phyloP scores from a whole-genome alignment of 2,113 vertebrate species.

The Rattus rattus region DNA sequence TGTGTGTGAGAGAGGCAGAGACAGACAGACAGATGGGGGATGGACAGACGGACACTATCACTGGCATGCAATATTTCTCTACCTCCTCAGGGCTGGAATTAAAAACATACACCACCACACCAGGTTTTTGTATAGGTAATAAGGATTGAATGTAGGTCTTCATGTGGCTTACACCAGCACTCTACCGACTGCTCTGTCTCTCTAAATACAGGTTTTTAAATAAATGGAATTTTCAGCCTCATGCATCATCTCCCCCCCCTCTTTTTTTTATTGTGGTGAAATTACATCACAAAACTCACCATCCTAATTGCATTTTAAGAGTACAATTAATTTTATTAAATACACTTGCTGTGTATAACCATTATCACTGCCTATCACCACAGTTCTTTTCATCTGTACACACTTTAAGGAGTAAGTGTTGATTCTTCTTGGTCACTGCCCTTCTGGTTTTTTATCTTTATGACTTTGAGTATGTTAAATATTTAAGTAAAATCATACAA shows the following conservation, averaged over 20 bases:
- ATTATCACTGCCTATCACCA: background rate
- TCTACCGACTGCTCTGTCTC: background rate
- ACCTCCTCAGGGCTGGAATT: background rate
- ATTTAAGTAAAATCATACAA: background rate
- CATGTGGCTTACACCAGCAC: background rate
- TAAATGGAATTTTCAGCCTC: background rate
- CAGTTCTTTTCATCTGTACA: slow-evolving; percentile 9
- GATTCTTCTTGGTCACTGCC: background rate
- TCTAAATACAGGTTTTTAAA: slow-evolving; percentile 10
- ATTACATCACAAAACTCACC: slow-evolving; percentile 7
- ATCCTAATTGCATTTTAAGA: slow-evolving; percentile 4
- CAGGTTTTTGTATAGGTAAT: background rate
- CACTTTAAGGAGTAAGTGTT: background rate
- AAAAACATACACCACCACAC: background rate
- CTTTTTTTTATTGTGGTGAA: background rate
- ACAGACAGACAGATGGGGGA: no score
- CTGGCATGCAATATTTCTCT: background rate
- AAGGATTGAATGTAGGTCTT: background rate
- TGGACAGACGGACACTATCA: background rate
- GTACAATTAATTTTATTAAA: background rate
- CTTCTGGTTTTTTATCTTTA: background rate
- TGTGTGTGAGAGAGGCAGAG: no score
- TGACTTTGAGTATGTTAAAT: background rate
- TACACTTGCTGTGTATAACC: background rate
- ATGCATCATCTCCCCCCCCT: background rate